Conservation (phyloP, 2,888 invertebrate genomes). For the Camptogramma bilineatum region DNA sequence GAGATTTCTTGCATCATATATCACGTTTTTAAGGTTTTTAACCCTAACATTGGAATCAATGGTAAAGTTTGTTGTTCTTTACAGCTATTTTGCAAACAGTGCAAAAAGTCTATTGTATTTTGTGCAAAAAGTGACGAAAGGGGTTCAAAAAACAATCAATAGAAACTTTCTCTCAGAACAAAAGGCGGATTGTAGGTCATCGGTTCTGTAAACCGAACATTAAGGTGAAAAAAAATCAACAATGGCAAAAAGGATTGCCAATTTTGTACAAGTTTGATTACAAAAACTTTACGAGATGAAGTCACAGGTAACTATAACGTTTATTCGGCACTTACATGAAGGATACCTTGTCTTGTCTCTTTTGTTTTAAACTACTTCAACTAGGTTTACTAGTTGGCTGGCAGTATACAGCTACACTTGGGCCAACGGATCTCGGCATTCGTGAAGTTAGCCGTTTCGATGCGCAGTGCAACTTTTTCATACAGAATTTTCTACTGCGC, state of each 20-base stretch:
- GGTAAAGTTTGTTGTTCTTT: constrained; percentile 35
- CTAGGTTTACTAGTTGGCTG: too few relatives aligned
- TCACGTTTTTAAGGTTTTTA: constrained; percentile 36
- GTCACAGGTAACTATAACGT: neutral
- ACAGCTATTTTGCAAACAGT: constrained; percentile 41
- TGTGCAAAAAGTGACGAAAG: constrained; percentile 65
- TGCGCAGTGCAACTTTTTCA: too few relatives aligned
- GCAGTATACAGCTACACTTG: too few relatives aligned
- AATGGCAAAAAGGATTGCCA: constrained; percentile 34
- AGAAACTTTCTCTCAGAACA: constrained; percentile 74
- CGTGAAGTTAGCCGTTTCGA: too few relatives aligned
- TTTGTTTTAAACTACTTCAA: too few relatives aligned
- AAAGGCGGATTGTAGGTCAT: constrained; percentile 62
- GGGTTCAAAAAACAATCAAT: constrained; percentile 68
- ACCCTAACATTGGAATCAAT: constrained; percentile 20
- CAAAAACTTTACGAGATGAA: neutral
- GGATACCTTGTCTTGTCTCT: too few relatives aligned
- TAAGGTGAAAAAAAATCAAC: constrained; percentile 59
- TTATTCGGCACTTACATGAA: neutral
- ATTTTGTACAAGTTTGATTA: neutral
- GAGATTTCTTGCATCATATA: constrained; percentile 52
- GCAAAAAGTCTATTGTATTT: constrained; percentile 35
- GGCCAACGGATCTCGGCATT: too few relatives aligned
- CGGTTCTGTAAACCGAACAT: constrained; percentile 54
- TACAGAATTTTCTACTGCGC: too few relatives aligned